Conservation (phyloP, 2,113 vertebrate species). For the Perognathus longimembris region DNA sequence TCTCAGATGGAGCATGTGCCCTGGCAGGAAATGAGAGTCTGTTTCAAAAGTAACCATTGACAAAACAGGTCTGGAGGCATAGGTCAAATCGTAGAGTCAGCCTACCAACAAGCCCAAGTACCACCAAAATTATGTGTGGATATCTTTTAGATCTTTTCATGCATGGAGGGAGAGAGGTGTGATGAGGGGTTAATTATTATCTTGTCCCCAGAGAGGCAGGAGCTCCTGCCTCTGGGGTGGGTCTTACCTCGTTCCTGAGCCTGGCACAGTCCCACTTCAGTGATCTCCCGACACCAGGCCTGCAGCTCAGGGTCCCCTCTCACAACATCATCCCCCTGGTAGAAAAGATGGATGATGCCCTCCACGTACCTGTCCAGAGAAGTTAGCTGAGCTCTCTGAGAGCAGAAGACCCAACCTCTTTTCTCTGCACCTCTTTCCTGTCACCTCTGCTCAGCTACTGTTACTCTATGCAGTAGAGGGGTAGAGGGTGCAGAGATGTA, state of each 20-base stretch:
- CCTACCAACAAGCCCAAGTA: too few species aligned
- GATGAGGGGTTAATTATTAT: neutral
- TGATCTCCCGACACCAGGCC: slow-evolving; percentile 86
- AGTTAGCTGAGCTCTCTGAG: slow-evolving; percentile 75
- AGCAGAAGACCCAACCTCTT: neutral
- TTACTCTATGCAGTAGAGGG: neutral
- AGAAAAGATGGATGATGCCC: slow-evolving; percentile 64
- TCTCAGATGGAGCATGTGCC: too few species aligned
- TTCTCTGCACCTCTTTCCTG: neutral
- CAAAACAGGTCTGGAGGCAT: too few species aligned
- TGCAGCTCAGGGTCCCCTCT: slow-evolving; percentile 86
- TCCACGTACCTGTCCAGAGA: slow-evolving; percentile 83
- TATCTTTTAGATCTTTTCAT: neutral
- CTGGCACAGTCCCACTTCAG: slow-evolving; percentile 65
- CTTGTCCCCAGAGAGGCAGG: neutral
- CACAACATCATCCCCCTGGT: slow-evolving; percentile 55
- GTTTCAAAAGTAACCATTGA: too few species aligned
- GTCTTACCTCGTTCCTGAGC: slow-evolving; percentile 66
- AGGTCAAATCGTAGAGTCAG: too few species aligned
- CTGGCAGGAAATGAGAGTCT: too few species aligned
- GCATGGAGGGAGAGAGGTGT: neutral
- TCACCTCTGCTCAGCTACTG: neutral
- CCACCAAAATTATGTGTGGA: too few species aligned
- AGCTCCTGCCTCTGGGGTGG: neutral
- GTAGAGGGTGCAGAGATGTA: neutral